Evolutionary conservation across 2,797 vertebrate species (phyloP), one percentile per base, ranked within the genome.

Genomic region (Hybognathus amarus): DNA sequence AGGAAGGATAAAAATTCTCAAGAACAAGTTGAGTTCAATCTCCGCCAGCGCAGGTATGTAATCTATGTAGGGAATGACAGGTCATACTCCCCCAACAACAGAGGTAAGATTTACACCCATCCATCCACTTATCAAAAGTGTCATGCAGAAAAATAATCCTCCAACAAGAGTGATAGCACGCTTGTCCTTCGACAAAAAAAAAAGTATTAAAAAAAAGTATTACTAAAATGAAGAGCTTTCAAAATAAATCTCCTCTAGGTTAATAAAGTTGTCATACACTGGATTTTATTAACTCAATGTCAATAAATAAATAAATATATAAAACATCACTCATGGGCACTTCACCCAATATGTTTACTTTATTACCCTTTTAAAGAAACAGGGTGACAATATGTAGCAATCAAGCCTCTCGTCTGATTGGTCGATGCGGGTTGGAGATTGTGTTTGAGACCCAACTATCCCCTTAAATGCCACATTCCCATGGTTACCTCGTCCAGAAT

Each of bases 201-300:
- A 45, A 78, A 83, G 38, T 77, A 78, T 77, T 83, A 63, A 74
- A 61, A 67, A n/a, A 63, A 47, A 38, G 87, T 80, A 88, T 90
- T 92, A 87, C 84, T 64, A 88, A 91, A 92, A 91, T 90, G 88
- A 91, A 91, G 80, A 86, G 85, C 63, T 87, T 90, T 70, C 68
- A 74, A 83, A 90, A 92, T 92, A 92, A 93, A 93, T 93, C 92
- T 84, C 79, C 64, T 78, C 50, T 27, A 18, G 89, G 87, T 92
- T 91, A 92, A 93, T 93, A 93, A 93, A 93, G 90, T 90, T 94
- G 91, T 93, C 92, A 89, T 88, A 66, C 52, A 59, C 87, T 90
- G 89, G 89, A 89, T 87, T 82, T 87, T 86, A 71, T 84, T 54
- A 63, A 59, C 78, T 79, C 42, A 69, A 82, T 47, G 52, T 73